Evolutionary conservation across 2,888 invertebrate genomes (phyloP).

Genomic region (Microdon myrmicae): DNA sequence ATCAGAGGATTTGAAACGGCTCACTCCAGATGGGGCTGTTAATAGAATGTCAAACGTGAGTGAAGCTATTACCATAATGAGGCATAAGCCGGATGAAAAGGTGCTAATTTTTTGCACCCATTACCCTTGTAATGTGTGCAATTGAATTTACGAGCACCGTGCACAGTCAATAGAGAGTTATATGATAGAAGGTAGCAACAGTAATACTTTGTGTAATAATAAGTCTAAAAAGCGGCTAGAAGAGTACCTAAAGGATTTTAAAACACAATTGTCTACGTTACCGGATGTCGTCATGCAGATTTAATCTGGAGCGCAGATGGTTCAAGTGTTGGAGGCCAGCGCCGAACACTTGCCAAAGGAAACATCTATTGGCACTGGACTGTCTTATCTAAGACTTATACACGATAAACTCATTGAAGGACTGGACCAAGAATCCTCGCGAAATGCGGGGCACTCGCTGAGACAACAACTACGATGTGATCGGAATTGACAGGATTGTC

Average conservation of each 20-base stretch:
- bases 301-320: constrained; percentile 81
- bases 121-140: background rate
- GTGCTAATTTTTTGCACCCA: constrained; percentile 71
- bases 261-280: constrained; percentile 77
- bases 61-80: constrained; percentile 90
- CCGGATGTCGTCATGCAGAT: constrained; percentile 87
- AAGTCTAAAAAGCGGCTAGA: constrained; percentile 92
- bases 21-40: constrained; percentile 73
- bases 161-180: constrained; percentile 97
- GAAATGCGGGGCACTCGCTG: constrained; percentile 89
- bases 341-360: constrained; percentile 87
- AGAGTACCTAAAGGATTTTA: constrained; percentile 79
- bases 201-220: constrained; percentile 88
- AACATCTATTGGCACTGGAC: constrained; percentile 78
- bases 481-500: constrained; percentile 94
- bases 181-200: constrained; percentile 97
- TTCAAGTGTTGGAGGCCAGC: constrained; percentile 96
- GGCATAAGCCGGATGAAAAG: constrained; percentile 87
- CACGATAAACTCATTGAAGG: constrained; percentile 74
- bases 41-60: constrained; percentile 86
- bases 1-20: constrained; percentile 77
- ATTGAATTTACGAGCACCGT: constrained; percentile 57
- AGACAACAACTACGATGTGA: constrained; percentile 88
- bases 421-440: constrained; percentile 81
- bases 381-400: constrained; percentile 83